Conservation (phyloP, 2,888 invertebrate species). For the Nemotelus nigrinus region DNA sequence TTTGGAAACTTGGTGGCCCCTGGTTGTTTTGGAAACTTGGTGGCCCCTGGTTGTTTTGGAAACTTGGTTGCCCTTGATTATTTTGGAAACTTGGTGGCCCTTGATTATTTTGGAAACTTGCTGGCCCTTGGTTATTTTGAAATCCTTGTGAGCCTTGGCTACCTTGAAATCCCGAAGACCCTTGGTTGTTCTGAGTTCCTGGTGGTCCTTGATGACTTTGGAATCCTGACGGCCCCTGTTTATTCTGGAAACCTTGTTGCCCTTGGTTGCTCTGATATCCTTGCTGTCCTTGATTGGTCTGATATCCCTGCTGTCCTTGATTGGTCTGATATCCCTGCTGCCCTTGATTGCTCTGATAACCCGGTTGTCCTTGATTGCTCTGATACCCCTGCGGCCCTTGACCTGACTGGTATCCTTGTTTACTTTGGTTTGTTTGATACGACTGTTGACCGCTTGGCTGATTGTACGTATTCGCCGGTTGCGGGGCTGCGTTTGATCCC, state of each 20-base stretch:
- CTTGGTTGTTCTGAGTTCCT: conserved; percentile 15
- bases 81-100: neutral
- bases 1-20: neutral
- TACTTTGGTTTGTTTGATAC: neutral
- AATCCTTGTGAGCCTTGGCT: neutral
- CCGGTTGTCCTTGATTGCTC: conserved; percentile 27
- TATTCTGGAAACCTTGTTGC: neutral
- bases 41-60: too few relatives aligned
- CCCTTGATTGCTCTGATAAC: neutral
- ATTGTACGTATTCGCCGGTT: neutral
- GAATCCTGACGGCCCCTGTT: neutral
- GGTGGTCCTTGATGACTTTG: neutral
- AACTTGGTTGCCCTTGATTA: neutral
- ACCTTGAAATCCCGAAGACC: neutral
- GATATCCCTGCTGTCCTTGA: neutral
- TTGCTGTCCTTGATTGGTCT: neutral
- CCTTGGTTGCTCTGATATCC: conserved; percentile 17
- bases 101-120: neutral
- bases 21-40: too few relatives aligned
- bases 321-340: conserved; percentile 6
- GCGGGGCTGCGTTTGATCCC: neutral
- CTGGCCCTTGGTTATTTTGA: neutral
- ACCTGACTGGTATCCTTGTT: neutral
- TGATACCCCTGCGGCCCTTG: neutral
- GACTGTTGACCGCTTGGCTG: neutral